Conservation (phyloP, 2,797 vertebrate species). For the Telmatherina bonti region DNA sequence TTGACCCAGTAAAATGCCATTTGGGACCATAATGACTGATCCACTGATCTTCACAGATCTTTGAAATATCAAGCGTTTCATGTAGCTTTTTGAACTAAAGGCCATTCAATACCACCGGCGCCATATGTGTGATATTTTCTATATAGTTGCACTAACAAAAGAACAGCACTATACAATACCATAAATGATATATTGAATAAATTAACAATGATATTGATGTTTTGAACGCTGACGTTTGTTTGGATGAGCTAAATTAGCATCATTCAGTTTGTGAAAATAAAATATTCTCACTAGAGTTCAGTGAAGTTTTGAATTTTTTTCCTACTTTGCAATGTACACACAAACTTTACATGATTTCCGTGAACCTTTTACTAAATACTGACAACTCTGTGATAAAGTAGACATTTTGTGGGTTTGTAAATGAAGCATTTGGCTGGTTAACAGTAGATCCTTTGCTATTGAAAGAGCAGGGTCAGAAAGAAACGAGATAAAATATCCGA, state of each 20-base stretch:
- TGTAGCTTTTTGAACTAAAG: constrained; percentile 54
- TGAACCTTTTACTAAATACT: too few relatives aligned
- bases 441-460: too few relatives aligned
- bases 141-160: neutral
- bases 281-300: too few relatives aligned
- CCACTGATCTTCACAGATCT: constrained; percentile 36
- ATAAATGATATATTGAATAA: neutral
- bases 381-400: too few relatives aligned
- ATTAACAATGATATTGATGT: neutral
- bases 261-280: too few relatives aligned
- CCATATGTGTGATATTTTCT: constrained; percentile 7
- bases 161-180: neutral
- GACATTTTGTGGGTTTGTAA: too few relatives aligned
- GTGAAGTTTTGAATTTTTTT: too few relatives aligned
- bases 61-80: constrained; percentile 45
- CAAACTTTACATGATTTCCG: neutral
- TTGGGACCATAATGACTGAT: constrained; percentile 33
- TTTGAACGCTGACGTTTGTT: neutral
- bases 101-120: constrained; percentile 38
- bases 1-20: constrained; percentile 31
- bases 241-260: too few relatives aligned
- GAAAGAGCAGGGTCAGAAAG: too few relatives aligned
- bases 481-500: too few relatives aligned
- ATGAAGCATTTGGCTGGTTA: too few relatives aligned
- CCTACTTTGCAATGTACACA: neutral